phyloP scores from a whole-genome alignment of 1,140 invertebrate species.

The Drosophila ficusphila region DNA sequence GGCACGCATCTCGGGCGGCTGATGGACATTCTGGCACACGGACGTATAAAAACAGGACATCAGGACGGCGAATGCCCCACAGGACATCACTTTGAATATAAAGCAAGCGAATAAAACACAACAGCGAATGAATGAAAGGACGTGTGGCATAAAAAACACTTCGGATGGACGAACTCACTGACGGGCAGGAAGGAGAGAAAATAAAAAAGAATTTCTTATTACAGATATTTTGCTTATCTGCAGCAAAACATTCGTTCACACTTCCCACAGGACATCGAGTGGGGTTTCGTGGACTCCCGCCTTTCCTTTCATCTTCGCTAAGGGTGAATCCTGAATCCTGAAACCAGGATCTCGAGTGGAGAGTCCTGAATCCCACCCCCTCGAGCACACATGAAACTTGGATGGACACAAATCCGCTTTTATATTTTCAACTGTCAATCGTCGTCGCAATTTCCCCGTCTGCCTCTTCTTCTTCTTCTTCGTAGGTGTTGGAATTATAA shows the following conservation, averaged over 20 bases:
- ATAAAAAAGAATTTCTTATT: constrained; percentile 82
- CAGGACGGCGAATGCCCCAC: constrained; percentile 43
- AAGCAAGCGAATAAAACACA: constrained; percentile 79
- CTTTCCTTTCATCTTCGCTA: constrained; percentile 33
- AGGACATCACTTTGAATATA: constrained; percentile 82
- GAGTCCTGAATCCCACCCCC: constrained; percentile 17
- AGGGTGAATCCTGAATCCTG: constrained; percentile 34
- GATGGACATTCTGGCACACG: constrained; percentile 59
- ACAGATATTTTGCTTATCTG: constrained; percentile 81
- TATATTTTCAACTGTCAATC: constrained; percentile 82
- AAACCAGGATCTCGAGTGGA: no score
- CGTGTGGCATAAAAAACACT: constrained; percentile 81
- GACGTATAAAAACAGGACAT: constrained; percentile 34
- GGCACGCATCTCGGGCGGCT: constrained; percentile 71
- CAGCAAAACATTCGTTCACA: constrained; percentile 81
- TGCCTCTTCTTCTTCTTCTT: constrained; percentile 1
- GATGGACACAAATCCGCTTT: constrained; percentile 78
- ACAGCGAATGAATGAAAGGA: constrained; percentile 41
- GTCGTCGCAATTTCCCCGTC: constrained; percentile 58
- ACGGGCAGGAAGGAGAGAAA: constrained; percentile 40
- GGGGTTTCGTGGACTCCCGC: background rate
- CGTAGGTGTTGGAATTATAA: constrained; percentile 80
- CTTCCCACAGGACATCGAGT: constrained; percentile 41
- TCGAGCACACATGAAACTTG: constrained; percentile 22
- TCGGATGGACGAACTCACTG: no score